Evolutionary conservation across 2,113 vertebrate genomes (phyloP).

Genomic region (Lasiurus cinereus): DNA sequence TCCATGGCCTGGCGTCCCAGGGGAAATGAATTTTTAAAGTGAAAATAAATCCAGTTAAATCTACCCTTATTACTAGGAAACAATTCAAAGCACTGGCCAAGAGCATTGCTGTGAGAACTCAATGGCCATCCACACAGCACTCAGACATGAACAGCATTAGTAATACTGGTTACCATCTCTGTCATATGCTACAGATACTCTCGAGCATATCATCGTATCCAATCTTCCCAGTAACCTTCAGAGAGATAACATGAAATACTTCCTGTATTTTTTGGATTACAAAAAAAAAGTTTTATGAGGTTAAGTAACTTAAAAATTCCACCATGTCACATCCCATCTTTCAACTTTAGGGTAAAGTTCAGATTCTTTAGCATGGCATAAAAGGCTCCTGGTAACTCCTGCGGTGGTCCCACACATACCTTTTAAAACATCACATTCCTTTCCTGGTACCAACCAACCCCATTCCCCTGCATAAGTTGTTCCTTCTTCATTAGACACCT

Average conservation of each 20-base stretch:
- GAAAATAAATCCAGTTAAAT: constrained; percentile 23
- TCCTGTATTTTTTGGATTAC: background rate
- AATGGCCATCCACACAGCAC: background rate
- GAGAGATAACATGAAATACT: background rate
- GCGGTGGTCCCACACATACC: rapidly evolving
- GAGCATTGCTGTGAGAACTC: background rate
- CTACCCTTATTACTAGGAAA: background rate
- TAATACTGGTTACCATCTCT: background rate
- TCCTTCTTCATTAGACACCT: background rate
- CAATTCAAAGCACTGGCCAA: background rate
- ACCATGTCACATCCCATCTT: background rate
- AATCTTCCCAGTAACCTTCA: background rate
- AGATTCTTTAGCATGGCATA: background rate
- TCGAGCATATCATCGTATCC: background rate
- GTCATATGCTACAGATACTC: background rate
- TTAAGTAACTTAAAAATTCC: background rate
- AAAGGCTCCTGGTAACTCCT: background rate
- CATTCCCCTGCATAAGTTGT: background rate
- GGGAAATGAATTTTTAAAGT: constrained; percentile 32
- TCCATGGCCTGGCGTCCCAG: background rate
- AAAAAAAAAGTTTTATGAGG: background rate
- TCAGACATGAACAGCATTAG: background rate
- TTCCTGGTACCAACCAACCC: background rate
- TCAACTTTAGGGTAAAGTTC: background rate
- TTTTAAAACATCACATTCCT: background rate